phyloP scores from a whole-genome alignment of 2,797 vertebrate species.

The Tinamus major region DNA sequence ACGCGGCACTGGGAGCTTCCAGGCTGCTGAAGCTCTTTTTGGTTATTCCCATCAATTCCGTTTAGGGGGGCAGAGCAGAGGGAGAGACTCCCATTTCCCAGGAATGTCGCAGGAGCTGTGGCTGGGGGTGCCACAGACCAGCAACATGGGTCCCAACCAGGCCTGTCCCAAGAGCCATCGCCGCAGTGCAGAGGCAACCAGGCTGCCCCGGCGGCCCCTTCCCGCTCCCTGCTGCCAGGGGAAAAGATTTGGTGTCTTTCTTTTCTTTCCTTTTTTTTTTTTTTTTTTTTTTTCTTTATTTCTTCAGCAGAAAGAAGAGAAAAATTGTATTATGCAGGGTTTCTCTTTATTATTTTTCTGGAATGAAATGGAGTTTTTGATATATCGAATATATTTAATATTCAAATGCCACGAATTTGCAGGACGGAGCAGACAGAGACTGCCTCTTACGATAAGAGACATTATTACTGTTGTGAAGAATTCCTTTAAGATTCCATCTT shows the following conservation, averaged over 20 bases:
- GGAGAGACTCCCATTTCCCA: too few relatives aligned
- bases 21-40: background rate
- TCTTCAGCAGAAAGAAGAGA: background rate
- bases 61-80: too few relatives aligned
- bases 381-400: slow-evolving; percentile 65
- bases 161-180: background rate
- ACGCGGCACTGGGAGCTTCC: background rate
- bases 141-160: background rate
- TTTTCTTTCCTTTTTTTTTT: background rate
- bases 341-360: slow-evolving; percentile 58
- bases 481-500: slow-evolving; percentile 79
- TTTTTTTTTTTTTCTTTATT: background rate
- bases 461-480: slow-evolving; percentile 77
- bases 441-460: slow-evolving; percentile 73
- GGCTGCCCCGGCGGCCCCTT: background rate
- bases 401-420: slow-evolving; percentile 71
- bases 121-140: background rate
- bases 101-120: too few relatives aligned
- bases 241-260: background rate
- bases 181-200: background rate
- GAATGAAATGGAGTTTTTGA: slow-evolving; percentile 62
- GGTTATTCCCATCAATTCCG: background rate
- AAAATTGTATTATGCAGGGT: background rate
- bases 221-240: background rate
- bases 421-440: slow-evolving; percentile 63